Evolutionary conservation across 2,113 vertebrate genomes (phyloP).

Genomic region (Laticauda colubrina): DNA sequence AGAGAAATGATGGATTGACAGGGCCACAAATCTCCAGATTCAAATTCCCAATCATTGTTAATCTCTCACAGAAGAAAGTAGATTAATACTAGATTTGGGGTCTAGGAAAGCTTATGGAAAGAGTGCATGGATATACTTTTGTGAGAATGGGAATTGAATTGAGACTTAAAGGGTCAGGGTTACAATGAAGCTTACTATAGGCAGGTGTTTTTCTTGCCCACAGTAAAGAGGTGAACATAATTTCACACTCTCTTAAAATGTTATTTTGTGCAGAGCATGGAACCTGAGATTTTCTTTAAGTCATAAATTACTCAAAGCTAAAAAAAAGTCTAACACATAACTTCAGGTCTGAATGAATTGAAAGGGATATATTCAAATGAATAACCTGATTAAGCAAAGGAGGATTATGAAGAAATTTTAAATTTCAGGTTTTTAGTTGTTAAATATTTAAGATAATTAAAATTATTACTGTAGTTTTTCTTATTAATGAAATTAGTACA

Average conservation of each 20-base stretch:
- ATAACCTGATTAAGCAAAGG: not conserved
- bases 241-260: not conserved
- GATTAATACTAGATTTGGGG: conserved; percentile 13
- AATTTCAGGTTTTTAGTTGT: not conserved
- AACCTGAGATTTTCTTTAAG: fast-evolving
- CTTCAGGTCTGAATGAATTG: not conserved
- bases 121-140: not conserved
- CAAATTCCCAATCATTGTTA: conserved; percentile 6
- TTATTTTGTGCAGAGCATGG: not conserved
- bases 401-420: not conserved
- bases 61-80: conserved; percentile 12
- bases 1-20: not conserved
- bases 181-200: not conserved
- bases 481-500: not conserved
- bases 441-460: not conserved
- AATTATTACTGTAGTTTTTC: not conserved
- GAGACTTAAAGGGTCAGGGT: not conserved
- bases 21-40: not conserved
- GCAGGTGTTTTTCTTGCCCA: not conserved
- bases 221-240: not conserved
- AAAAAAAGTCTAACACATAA: not conserved
- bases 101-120: not conserved
- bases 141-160: not conserved
- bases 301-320: not conserved
- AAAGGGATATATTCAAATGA: not conserved